Evolutionary conservation across 2,888 invertebrate genomes (phyloP).

Genomic region (Tenthredo scrophulariae): DNA sequence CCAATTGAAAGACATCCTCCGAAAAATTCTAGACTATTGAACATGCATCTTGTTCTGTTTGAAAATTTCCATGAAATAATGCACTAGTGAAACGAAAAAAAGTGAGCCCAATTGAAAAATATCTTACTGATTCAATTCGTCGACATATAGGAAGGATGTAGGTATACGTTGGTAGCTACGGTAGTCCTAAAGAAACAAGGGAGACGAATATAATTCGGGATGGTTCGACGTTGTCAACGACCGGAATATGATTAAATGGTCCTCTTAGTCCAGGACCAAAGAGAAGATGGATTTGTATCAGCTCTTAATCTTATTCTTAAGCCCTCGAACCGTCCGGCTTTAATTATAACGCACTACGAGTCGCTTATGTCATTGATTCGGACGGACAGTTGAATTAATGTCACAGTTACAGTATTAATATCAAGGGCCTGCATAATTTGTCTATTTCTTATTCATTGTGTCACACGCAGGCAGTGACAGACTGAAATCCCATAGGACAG

Average conservation of each 20-base stretch:
- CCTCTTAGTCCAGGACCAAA: conserved; percentile 28
- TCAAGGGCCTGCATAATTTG: conserved; percentile 38
- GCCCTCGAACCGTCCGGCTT: conserved; percentile 35
- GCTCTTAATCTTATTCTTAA: conserved; percentile 46
- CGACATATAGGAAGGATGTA: not conserved
- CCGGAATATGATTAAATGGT: conserved; percentile 39
- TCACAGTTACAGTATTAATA: conserved; percentile 34
- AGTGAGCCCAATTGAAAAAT: conserved; percentile 7
- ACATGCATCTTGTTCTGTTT: not conserved
- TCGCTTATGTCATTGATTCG: conserved; percentile 48
- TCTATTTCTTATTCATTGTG: conserved; percentile 20
- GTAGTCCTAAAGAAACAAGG: conserved; percentile 1
- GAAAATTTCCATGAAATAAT: not conserved
- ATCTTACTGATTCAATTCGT: not conserved
- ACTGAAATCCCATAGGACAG: not conserved
- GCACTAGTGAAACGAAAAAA: not conserved
- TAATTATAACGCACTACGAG: conserved; percentile 45
- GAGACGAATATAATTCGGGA: conserved; percentile 37
- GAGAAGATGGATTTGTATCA: conserved; percentile 46
- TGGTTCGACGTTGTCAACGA: conserved; percentile 44
- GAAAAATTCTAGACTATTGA: not conserved
- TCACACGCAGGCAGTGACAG: conserved; percentile 25
- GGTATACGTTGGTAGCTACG: not conserved
- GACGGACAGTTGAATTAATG: conserved; percentile 50
- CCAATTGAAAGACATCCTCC: not conserved